Evolutionary conservation across 2,113 vertebrate genomes (phyloP), one percentile per base, ranked within the genome.

Genomic region (Willisornis vidua): DNA sequence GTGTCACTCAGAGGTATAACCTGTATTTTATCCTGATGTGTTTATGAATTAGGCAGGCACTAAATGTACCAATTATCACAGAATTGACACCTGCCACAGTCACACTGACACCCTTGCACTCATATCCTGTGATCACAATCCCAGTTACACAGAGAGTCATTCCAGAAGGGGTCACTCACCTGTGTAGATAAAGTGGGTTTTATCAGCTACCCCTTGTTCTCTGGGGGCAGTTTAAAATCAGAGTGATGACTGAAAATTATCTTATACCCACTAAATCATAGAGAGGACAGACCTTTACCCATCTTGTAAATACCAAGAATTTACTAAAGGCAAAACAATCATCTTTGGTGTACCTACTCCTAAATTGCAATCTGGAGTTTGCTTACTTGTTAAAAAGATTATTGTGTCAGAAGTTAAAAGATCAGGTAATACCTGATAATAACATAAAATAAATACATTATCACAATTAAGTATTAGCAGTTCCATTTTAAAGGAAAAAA

Each of bases 1-100:
- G 14, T 9, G 45, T 83, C 68, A 20, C 39, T 68, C 39, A n/a
- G 24, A 80, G 33, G 10, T 12, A 54, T 18, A 67, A 81, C 15
- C 23, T 63, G 16, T 23, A 67, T 68, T 90, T 93, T 63, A 78
- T 31, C n/a, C 74, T 37, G 13, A n/a, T 39, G 14, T 2, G 5
- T 59, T 85, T 41, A 55, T 62, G 12, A 72, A 75, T n/a, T 72
- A 28, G 43, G 18, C 48, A 92, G 79, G 22, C 43, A 71, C 28
- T 57, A 70, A 88, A 75, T n/a, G 11, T 35, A 45, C 41, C 0
- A 0, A 29, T 62, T 45, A 19, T 24, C 19, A 46, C 12, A 24
- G 41, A 51, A 70, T 29, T 43, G 49, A 23, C 26, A 58, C 22
- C 61, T 29, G 58, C 35, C 59, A 63, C 31, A n/a, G 14, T 28